Evolutionary conservation across 2,888 invertebrate genomes (phyloP), one percentile per base, ranked within the genome.

Genomic region (Cyclophora albipunctata): DNA sequence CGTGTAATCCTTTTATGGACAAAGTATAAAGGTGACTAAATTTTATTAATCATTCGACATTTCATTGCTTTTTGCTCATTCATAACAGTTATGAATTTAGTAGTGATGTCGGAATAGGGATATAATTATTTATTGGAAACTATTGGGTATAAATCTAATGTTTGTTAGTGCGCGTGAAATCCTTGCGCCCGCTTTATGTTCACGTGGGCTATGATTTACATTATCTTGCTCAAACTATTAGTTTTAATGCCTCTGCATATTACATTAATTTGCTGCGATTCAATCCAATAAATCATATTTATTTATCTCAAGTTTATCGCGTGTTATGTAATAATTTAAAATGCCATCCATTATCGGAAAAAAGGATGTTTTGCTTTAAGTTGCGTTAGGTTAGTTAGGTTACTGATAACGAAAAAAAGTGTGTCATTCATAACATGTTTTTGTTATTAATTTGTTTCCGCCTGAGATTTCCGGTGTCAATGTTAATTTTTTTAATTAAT

Each of bases 161-260:
- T 59, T 63, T 51, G 52, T 56, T 58, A 54, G 50, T 58, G 51
- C 49, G 54, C 57, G 59, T 67, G 64, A 63, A 66, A 59, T 59
- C 57, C 47, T 51, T 59, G 58, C 57, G 55, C 57, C 49, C 48
- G 50, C 46, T 51, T 37, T 37, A 37, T 59, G 37, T 42, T 54
- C 50, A 58, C 63, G 70, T 73, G 72, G 73, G 73, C 64, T 62
- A 50, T 65, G 66, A 67, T 65, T 71, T 66, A 72, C 67, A 58
- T 54, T 49, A 59, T 60, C 66, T 62, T 61, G 59, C 59, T 59
- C 62, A 62, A 64, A 56, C 49, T 49, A 49, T 35, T 53, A 45
- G 42, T 52, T 50, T 50, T 55, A 50, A 53, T 55, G 58, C 45
- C 55, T 57, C 50, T 61, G 49, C 49, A 55, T 58, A 56, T 55